Evolutionary conservation across 2,888 invertebrate species (phyloP).

Genomic region (Phytoseiulus persimilis): DNA sequence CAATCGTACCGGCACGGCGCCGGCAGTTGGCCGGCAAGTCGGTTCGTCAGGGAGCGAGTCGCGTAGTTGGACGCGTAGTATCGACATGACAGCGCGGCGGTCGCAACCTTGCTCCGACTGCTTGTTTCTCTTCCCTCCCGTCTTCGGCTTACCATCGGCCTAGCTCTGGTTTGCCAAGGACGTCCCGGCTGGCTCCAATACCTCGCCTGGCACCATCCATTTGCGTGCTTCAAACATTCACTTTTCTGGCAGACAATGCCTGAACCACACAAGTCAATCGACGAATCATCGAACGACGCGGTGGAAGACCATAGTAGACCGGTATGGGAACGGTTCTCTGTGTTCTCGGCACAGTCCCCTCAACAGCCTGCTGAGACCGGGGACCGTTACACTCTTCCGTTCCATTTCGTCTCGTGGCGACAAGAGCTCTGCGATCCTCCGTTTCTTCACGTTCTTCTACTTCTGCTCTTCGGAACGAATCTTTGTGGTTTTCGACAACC

Average conservation of each 20-base stretch:
- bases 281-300: background rate
- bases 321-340: too few species aligned
- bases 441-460: too few species aligned
- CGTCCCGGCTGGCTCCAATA: background rate
- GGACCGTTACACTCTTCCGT: too few species aligned
- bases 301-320: background rate
- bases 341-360: too few species aligned
- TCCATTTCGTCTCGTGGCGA: too few species aligned
- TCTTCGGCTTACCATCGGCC: background rate
- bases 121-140: background rate
- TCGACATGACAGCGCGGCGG: background rate
- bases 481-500: too few species aligned
- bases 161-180: background rate
- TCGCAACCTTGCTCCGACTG: background rate
- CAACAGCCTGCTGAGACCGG: too few species aligned
- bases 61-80: background rate
- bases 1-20: background rate
- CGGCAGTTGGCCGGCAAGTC: too few species aligned
- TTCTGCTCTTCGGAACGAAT: too few species aligned
- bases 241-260: background rate
- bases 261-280: background rate
- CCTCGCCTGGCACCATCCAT: background rate
- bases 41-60: background rate
- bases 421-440: too few species aligned
- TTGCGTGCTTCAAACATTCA: background rate